A percentile compares a stretch with the other conserved stretches of the same genome.
Conservation (phyloP, 1,140 invertebrate genomes). For the Dufourea novaeangliae region DNA sequence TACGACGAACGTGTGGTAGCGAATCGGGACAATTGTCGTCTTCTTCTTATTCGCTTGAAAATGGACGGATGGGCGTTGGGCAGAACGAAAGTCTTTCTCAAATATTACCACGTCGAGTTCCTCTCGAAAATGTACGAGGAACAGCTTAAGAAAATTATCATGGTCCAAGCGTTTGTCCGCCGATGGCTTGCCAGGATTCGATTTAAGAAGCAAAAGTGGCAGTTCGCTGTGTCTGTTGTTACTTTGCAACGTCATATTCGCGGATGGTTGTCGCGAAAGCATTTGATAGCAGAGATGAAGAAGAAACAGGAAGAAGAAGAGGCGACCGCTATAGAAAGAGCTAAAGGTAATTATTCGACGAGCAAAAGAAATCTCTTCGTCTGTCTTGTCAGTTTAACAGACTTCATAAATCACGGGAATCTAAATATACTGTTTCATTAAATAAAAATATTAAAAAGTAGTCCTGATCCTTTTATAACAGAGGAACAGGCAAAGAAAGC, state of each 20-base stretch:
- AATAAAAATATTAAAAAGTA: background rate
- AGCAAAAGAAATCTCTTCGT: background rate
- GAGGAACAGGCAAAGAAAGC: conserved; percentile 35
- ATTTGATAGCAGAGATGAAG: conserved; percentile 77
- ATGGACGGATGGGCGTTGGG: conserved; percentile 93
- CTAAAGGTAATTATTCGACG: conserved; percentile 48
- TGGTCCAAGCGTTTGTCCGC: conserved; percentile 87
- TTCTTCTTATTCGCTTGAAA: conserved; percentile 87
- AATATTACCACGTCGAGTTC: conserved; percentile 93
- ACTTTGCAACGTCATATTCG: conserved; percentile 87
- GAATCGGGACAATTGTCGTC: conserved; percentile 87
- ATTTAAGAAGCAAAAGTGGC: conserved; percentile 83
- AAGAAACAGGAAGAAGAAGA: conserved; percentile 75
- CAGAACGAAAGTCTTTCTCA: conserved; percentile 93
- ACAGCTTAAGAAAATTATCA: conserved; percentile 86
- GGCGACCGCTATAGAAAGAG: conserved; percentile 43
- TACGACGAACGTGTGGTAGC: conserved; percentile 88
- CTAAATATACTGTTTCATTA: background rate
- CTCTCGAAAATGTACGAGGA: conserved; percentile 90
- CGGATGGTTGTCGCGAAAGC: conserved; percentile 84
- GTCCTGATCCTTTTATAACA: background rate
- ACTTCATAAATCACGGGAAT: background rate
- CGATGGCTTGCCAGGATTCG: conserved; percentile 86
- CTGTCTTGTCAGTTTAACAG: background rate
- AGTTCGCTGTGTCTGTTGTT: conserved; percentile 85